phyloP scores from a whole-genome alignment of 2,888 invertebrate genomes.

The Imbricaverruca yamaguchii region DNA sequence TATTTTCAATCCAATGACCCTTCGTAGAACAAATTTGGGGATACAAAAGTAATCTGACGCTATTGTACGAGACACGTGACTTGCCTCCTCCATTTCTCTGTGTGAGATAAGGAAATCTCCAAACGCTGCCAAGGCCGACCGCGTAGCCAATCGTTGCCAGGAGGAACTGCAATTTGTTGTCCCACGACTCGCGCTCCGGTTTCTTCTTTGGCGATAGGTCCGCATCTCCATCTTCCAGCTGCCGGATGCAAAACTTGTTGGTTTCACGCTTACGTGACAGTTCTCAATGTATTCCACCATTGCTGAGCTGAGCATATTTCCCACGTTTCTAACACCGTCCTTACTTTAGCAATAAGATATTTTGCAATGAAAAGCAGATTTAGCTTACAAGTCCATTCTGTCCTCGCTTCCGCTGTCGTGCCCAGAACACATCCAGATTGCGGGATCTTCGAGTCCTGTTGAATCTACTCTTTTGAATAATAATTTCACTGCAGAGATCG shows the following conservation, averaged over 20 bases:
- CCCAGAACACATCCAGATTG: too few relatives aligned
- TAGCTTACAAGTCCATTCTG: neutral
- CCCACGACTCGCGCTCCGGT: conserved; percentile 70
- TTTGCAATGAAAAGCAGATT: neutral
- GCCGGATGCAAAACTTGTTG: neutral
- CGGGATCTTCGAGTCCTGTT: too few relatives aligned
- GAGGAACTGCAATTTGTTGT: conserved; percentile 83
- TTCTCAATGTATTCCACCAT: too few relatives aligned
- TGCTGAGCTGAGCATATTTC: too few relatives aligned
- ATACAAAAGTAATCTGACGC: too few relatives aligned
- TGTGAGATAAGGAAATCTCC: conserved; percentile 90
- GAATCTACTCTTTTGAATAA: too few relatives aligned
- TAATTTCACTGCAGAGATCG: too few relatives aligned
- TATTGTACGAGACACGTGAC: conserved; percentile 26
- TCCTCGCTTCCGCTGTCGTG: too few relatives aligned
- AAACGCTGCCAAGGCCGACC: conserved; percentile 88
- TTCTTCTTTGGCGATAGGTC: conserved; percentile 49
- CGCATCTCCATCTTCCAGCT: conserved; percentile 35
- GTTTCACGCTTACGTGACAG: too few relatives aligned
- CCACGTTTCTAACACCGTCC: too few relatives aligned
- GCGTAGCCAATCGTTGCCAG: conserved; percentile 91
- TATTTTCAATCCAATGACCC: too few relatives aligned
- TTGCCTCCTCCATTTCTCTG: conserved; percentile 85
- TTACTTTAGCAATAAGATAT: neutral
- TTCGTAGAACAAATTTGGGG: too few relatives aligned